phyloP scores from a whole-genome alignment of 2,797 vertebrate species.

The Columba guinea region DNA sequence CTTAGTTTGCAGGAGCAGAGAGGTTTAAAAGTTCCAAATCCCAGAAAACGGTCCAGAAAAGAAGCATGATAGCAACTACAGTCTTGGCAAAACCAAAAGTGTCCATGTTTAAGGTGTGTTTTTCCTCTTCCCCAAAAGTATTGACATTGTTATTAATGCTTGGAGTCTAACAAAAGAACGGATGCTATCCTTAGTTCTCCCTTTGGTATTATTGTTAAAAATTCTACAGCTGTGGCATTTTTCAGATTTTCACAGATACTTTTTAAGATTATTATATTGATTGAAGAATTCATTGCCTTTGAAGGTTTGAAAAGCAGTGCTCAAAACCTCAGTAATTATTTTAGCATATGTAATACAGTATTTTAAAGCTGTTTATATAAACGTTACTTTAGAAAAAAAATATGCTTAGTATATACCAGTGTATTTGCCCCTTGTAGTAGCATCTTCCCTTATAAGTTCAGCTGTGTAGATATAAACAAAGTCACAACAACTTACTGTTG shows the following conservation, averaged over 20 bases:
- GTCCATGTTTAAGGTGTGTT: neutral
- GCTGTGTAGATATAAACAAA: neutral
- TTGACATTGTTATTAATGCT: neutral
- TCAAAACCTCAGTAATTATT: neutral
- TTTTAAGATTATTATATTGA: neutral
- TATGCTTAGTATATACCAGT: neutral
- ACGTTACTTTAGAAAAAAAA: neutral
- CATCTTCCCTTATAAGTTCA: neutral
- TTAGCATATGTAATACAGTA: neutral
- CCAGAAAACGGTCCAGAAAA: neutral
- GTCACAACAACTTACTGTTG: neutral
- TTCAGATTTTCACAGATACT: neutral
- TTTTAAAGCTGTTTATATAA: neutral
- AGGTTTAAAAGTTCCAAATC: neutral
- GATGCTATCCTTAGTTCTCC: neutral
- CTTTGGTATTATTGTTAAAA: neutral
- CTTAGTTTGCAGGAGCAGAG: neutral
- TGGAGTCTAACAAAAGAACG: neutral
- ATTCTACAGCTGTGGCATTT: neutral
- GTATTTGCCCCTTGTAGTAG: neutral
- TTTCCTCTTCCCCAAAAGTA: neutral
- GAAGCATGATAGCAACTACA: neutral
- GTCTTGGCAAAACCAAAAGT: rapidly evolving
- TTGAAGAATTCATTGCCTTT: neutral
- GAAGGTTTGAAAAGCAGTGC: constrained; percentile 1